phyloP scores from a whole-genome alignment of 2,797 vertebrate species.

The Cottoperca gobio region DNA sequence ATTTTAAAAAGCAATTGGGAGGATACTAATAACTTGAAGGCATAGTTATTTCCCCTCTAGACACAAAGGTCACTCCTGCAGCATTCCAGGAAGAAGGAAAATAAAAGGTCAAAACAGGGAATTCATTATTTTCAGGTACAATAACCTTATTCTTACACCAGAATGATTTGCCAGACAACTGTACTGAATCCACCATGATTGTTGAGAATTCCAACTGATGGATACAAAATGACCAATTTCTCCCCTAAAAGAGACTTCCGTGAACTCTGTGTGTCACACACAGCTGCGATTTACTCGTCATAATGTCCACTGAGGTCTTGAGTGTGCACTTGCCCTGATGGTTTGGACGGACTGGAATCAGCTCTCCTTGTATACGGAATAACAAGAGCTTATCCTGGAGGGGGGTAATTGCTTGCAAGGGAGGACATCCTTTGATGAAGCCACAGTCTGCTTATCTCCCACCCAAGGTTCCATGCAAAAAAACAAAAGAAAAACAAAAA shows the following conservation, averaged over 20 bases:
- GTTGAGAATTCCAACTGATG: not conserved
- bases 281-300: slow-evolving; percentile 10
- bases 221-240: not conserved
- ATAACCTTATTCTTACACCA: no score
- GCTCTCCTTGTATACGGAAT: slow-evolving; percentile 59
- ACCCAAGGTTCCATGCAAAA: slow-evolving; percentile 47
- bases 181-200: not conserved
- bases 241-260: not conserved
- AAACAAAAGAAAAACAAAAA: slow-evolving; percentile 1
- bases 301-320: slow-evolving; percentile 19
- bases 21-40: no score
- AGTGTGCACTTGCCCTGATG: slow-evolving; percentile 12
- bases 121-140: no score
- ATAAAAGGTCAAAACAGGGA: no score
- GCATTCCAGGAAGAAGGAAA: no score
- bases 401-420: slow-evolving; percentile 77
- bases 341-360: slow-evolving; percentile 56
- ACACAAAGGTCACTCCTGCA: no score
- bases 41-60: no score
- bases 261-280: not conserved
- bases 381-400: slow-evolving; percentile 75
- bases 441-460: slow-evolving; percentile 71
- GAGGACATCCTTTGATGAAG: slow-evolving; percentile 71
- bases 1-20: no score
- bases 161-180: no score